A percentile compares a stretch with the other conserved stretches of the same genome.
Evolutionary conservation across 2,797 vertebrate genomes (phyloP).

Genomic region (Acipenser transmontanus): DNA sequence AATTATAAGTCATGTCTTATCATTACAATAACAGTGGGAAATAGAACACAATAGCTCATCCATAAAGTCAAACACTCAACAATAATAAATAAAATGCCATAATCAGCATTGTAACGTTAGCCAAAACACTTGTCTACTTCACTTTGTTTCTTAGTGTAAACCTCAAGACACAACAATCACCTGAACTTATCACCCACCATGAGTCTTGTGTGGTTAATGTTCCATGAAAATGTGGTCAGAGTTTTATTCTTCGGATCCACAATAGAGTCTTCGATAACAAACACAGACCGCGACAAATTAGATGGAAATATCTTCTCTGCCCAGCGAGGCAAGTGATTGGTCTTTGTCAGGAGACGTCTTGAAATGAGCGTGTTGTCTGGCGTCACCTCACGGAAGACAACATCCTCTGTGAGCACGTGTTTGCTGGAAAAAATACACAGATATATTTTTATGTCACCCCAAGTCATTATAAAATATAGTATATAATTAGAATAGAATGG

Average conservation of each 20-base stretch:
- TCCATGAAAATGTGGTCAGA: conserved; percentile 11
- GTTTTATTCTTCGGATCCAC: conserved; percentile 12
- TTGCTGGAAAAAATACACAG: conserved; percentile 35
- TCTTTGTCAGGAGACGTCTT: conserved; percentile 58
- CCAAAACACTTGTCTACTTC: too few relatives aligned
- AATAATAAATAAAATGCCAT: too few relatives aligned
- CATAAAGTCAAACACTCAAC: too few relatives aligned
- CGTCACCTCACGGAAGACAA: conserved; percentile 65
- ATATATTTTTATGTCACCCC: too few relatives aligned
- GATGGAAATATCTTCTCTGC: conserved; percentile 15
- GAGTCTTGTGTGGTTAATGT: conserved; percentile 14
- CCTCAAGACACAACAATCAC: too few relatives aligned
- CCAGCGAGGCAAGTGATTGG: conserved; percentile 20
- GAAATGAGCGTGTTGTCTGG: conserved; percentile 55
- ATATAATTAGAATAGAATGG: too few relatives aligned
- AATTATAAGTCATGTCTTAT: too few relatives aligned
- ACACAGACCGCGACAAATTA: conserved; percentile 11
- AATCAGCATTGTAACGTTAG: too few relatives aligned
- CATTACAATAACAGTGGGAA: too few relatives aligned
- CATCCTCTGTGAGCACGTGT: conserved; percentile 71
- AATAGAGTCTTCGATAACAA: conserved; percentile 16
- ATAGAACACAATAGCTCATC: too few relatives aligned
- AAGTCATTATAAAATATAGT: too few relatives aligned
- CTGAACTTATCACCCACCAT: conserved; percentile 11
- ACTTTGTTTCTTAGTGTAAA: too few relatives aligned